Percentiles rank a stretch among this genome's conserved stretches.
Evolutionary conservation across 2,113 vertebrate species (phyloP).

Genomic region (Protomyctophum bolini): DNA sequence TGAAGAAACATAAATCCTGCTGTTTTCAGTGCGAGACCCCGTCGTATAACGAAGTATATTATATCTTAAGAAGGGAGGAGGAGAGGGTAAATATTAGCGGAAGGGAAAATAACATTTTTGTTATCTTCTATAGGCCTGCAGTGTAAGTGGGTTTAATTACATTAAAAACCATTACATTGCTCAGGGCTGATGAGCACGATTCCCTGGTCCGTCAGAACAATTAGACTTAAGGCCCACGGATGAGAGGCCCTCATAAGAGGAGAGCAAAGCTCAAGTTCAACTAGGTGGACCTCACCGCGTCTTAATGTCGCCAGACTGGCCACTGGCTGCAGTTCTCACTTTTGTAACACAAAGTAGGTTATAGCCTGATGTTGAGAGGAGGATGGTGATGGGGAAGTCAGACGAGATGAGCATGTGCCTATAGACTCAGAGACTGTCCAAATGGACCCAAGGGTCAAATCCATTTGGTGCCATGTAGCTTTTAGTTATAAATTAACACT

Average conservation of each 20-base stretch:
- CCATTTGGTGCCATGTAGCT: too few species aligned
- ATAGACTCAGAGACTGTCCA: too few species aligned
- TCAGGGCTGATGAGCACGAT: constrained; percentile 73
- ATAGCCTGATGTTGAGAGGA: constrained; percentile 13
- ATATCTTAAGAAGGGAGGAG: constrained; percentile 22
- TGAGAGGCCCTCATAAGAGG: constrained; percentile 68
- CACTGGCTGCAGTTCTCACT: constrained; percentile 55
- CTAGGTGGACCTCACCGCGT: constrained; percentile 70
- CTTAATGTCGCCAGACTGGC: constrained; percentile 75
- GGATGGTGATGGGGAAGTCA: constrained; percentile 8
- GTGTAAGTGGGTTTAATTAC: constrained; percentile 79
- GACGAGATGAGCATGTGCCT: too few species aligned
- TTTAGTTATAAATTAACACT: too few species aligned
- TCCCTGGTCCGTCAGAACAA: constrained; percentile 85
- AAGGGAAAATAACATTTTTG: constrained; percentile 36
- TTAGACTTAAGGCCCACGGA: constrained; percentile 82
- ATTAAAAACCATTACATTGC: constrained; percentile 85
- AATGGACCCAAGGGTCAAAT: too few species aligned
- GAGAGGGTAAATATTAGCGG: background rate
- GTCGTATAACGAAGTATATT: too few species aligned
- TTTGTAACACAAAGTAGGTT: constrained; percentile 33
- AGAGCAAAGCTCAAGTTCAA: constrained; percentile 72
- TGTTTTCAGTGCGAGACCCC: too few species aligned
- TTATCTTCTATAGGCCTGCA: constrained; percentile 52
- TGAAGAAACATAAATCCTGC: too few species aligned